These are phyloP conservation scores for Orycteropus afer DNA, from an alignment of 2,113 vertebrate genomes.

Conservation along the genomic window DNA sequence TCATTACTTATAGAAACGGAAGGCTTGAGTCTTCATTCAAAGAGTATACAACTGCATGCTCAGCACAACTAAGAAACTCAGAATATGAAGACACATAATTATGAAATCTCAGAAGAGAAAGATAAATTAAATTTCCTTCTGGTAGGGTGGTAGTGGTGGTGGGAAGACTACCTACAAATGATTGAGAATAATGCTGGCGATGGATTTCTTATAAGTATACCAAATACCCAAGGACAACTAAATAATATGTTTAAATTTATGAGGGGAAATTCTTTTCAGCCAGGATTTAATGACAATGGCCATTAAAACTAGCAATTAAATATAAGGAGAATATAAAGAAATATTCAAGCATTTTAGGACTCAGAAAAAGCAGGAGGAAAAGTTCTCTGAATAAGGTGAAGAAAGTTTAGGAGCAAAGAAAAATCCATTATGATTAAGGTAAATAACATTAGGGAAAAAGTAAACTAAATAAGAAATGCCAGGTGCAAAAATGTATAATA, in stretches of 20 bases:
- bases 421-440: not conserved
- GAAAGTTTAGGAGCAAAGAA: not conserved
- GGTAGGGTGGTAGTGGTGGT: not conserved
- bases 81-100: not conserved
- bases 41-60: not conserved
- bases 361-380: too few relatives aligned
- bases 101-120: not conserved
- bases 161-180: not conserved
- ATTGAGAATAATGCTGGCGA: not conserved
- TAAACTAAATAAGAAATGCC: not conserved
- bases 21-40: not conserved
- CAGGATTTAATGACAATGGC: not conserved
- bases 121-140: not conserved
- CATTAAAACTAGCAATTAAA: not conserved
- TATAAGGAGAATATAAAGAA: not conserved
- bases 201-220: not conserved
- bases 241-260: not conserved
- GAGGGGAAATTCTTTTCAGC: not conserved
- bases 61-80: too few relatives aligned
- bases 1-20: not conserved
- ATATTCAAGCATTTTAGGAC: too few relatives aligned
- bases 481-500: too few relatives aligned
- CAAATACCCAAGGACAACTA: not conserved
- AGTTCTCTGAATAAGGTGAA: too few relatives aligned
- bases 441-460: not conserved